Base-by-base conservation (phyloP, 2,797 vertebrate species). In the Merluccius polli region DNA sequence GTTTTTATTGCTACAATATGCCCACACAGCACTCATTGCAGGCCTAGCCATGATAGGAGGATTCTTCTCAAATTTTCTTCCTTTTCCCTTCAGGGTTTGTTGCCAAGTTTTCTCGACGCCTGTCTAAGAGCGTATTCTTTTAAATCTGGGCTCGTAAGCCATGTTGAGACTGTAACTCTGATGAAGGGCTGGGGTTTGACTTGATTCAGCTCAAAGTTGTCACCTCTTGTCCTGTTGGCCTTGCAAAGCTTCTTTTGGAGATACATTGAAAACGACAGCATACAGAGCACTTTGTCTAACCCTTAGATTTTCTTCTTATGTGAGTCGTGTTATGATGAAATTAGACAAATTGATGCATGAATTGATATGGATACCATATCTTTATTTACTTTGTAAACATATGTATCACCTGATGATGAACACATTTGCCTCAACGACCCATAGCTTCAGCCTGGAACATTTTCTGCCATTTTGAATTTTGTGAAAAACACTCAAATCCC, bases 221-320 rank as follows among this genome's bases (percentile, higher is more conserved):
- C 79, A 73, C 75, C 83, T 85, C 78, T 77, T 4, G 76, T n/a
- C 75, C 74, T 75, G 27, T 73, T 79, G 82, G 77, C 78, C 29
- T 4, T 0, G 11, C 52, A 59, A 24, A 9, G 48, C 8, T 4
- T 81, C 79, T 78, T 27, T 44, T n/a, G n/a, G 67, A 32, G 78
- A 73, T 24, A 70, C 72, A 72, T 74, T 78, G 18, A 70, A 77
- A 44, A 70, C 0, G 69, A 79, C 85, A 87, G 87, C 80, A 83
- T 79, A 11, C n/a, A 41, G 13, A 72, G 81, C 32, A 48, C 69
- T 74, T 74, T 18, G 36, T 84, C 69, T 71, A 52, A 82, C 67
- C 69, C 75, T 80, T 8, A 1, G 70, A 5, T 35, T 71, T 76
- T 78, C 32, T 74, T 70, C n/a, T n/a, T n/a, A n/a, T n/a, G n/a